These are phyloP conservation scores for Drosophila demipolita DNA, from an alignment of 2,888 invertebrate species.

Conservation along the genomic window DNA sequence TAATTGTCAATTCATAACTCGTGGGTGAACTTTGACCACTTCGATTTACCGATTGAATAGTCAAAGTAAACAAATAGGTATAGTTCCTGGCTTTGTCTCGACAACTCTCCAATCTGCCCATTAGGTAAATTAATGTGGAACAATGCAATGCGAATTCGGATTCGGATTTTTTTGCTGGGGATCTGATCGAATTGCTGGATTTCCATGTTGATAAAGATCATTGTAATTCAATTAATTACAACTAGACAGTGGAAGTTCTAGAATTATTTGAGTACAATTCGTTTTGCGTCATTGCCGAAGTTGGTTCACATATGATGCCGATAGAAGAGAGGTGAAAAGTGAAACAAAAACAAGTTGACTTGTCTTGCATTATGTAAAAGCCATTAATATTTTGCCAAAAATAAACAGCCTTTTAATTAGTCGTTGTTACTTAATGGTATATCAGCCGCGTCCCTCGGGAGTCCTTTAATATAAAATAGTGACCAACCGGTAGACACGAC, in stretches of 20 bases:
- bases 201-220: slow-evolving; percentile 40
- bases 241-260: background rate
- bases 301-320: slow-evolving; percentile 37
- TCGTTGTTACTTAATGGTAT: slow-evolving; percentile 52
- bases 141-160: slow-evolving; percentile 19
- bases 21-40: background rate
- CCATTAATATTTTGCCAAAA: slow-evolving; percentile 54
- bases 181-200: slow-evolving; percentile 7
- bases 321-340: slow-evolving; percentile 32
- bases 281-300: slow-evolving; percentile 2
- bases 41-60: slow-evolving; percentile 23
- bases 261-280: slow-evolving; percentile 18
- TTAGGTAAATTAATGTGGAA: slow-evolving; percentile 49
- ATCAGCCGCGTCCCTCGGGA: slow-evolving; percentile 42
- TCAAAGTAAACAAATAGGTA: slow-evolving; percentile 28
- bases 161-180: slow-evolving; percentile 3
- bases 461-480: slow-evolving; percentile 15
- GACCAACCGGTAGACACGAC: slow-evolving; percentile 10
- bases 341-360: slow-evolving; percentile 12
- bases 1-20: slow-evolving; percentile 54
- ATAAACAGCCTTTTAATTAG: slow-evolving; percentile 60
- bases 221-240: slow-evolving; percentile 52
- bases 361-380: slow-evolving; percentile 51
- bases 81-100: background rate
- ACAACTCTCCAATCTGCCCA: slow-evolving; percentile 30